Evolutionary conservation across 2,888 invertebrate species (phyloP), one percentile per base, ranked within the genome.

Genomic region (Apotomis capreana): DNA sequence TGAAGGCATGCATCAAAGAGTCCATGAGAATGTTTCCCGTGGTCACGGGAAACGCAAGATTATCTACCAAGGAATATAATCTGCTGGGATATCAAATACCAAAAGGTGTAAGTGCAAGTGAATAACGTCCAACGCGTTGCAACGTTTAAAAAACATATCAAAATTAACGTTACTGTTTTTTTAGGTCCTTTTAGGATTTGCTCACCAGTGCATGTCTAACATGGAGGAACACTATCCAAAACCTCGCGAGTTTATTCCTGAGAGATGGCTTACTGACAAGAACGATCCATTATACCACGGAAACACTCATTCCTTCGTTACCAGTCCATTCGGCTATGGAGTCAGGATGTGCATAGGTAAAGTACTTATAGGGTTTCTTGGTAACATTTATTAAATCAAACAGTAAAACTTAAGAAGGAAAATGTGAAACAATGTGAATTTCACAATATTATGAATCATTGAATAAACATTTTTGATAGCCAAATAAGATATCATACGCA

Each of bases 1-100:
- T 97, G 37, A 95, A 94, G 74, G 96, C 96, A 0, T 96, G 96
- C 77, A 93, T 97, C 54, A 97, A 96, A 81, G 97, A 97, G 84
- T 92, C 95, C 0, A 83, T 96, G 73, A 92, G 96, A 77, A 76
- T 95, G 12, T 91, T 94, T 78, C 95, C 96, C 0, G 94, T 95
- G 0, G 93, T 94, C 0, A 84, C 94, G 9, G 96, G 94, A 0
- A 95, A 94, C 74, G 78, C 94, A 9, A 91, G 96, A 72, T 85
- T 86, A 68, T 89, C 94, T 62, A 84, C 86, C 0, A 90, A 92
- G 51, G 95, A 96, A 73, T 89, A 95, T 5, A 91, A 94, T 12
- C 80, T 96, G 0, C 89, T 94, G n/a, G 95, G 95, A 4, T 96
- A 95, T 79, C 84, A 84, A 71, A 89, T 96, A 80, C 95, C 96